Base-by-base conservation (phyloP, 2,113 vertebrate species). In the Salminus brasiliensis region DNA sequence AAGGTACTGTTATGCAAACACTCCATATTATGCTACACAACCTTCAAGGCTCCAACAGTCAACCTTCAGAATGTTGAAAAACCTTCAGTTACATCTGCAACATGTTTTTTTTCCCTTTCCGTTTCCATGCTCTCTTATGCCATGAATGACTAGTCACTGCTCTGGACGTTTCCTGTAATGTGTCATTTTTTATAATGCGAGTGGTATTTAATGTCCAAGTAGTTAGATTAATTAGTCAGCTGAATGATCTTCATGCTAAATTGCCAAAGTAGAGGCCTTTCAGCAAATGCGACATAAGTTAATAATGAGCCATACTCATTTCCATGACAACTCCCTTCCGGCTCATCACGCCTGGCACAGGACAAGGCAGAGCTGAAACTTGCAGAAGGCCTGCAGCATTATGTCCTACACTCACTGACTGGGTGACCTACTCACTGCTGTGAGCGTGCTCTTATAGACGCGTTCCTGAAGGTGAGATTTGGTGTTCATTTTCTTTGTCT, bases 281-380 rank as follows among this genome's bases (percentile, higher is more conserved):
- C 87, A 88, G 88, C 57, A 27, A 79, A 75, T 23, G 71, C 55
- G 70, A 55, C 63, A 53, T 60, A 74, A 78, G 89, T 90, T 92
- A 87, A 90, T 91, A 90, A 93, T 93, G 89, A 92, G 91, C 82
- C 87, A 87, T 81, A 80, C 86, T 91, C 88, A 90, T 92, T 91
- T 89, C 89, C 89, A 85, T 90, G 91, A 92, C 90, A 89, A 87
- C 88, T 89, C 27, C 85, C 88, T 89, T 87, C 88, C 79, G 89
- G 89, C 90, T 92, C 90, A 92, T 92, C 92, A 92, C 81, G 80
- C 85, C 69, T 57, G 18, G 62, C 49, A 52, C 23, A 60, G 70
- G 15, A 49, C 55, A 74, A 52, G 30, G 15, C 29, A 62, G 65
- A 80, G 70, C 29, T 47, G 18, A 87, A 85, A 90, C 85, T 89